A percentile compares a stretch with the other conserved stretches of the same genome.
These are phyloP conservation scores for Cyprinodon tularosa DNA, from an alignment of 2,113 vertebrate species.

Conservation along the genomic window DNA sequence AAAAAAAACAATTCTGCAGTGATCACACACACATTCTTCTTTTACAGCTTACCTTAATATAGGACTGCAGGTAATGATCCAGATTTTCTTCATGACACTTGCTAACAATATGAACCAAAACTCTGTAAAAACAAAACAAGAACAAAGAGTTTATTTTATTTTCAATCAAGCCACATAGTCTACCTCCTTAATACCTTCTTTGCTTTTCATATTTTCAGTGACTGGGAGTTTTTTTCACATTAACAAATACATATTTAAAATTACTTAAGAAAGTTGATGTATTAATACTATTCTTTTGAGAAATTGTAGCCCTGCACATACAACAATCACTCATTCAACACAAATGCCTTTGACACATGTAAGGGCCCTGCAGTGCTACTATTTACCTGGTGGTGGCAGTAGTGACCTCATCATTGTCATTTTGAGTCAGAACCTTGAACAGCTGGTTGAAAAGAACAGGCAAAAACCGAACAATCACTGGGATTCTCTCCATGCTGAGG, in stretches of 20 bases:
- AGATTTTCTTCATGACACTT: slow-evolving; percentile 96
- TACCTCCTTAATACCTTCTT: not conserved
- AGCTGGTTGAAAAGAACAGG: slow-evolving; percentile 97
- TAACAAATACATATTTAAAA: not conserved
- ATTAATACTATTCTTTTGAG: not conserved
- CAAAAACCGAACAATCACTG: slow-evolving; percentile 92
- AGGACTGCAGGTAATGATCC: slow-evolving; percentile 89
- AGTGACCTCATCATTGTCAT: slow-evolving; percentile 88
- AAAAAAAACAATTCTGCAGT: not conserved
- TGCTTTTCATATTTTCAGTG: slow-evolving; percentile 5
- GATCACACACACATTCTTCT: not conserved
- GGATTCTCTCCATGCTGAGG: slow-evolving; percentile 92
- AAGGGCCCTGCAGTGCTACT: slow-evolving; percentile 1
- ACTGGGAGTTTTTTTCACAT: not conserved
- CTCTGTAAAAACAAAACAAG: slow-evolving; percentile 78
- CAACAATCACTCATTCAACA: not conserved
- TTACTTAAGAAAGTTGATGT: not conserved
- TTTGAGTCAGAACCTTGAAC: slow-evolving; percentile 92
- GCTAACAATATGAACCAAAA: slow-evolving; percentile 90
- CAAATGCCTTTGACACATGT: not conserved
- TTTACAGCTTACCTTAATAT: slow-evolving; percentile 85
- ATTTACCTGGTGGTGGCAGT: slow-evolving; percentile 89
- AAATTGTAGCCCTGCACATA: not conserved
- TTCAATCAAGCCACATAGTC: not conserved
- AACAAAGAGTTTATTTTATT: not conserved